Percentiles rank a stretch among this genome's conserved stretches.
phyloP scores from a whole-genome alignment of 2,888 invertebrate species.

The Eilema griseolum region DNA sequence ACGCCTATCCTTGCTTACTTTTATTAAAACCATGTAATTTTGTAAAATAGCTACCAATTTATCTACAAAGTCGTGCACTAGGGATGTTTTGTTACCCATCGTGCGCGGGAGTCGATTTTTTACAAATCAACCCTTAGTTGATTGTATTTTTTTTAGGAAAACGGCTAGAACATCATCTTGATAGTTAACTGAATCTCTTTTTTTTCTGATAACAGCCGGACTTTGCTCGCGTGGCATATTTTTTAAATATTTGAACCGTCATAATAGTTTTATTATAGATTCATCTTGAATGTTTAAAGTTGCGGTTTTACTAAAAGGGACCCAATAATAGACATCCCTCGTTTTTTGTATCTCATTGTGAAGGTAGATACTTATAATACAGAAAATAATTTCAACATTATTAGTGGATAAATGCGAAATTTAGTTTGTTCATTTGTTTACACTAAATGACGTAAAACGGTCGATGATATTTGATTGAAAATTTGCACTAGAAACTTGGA shows the following conservation, averaged over 20 bases:
- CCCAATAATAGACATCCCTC: background rate
- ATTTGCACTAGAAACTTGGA: no score
- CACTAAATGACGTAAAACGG: background rate
- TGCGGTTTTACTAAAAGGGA: slow-evolving; percentile 14
- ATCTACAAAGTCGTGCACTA: slow-evolving; percentile 66
- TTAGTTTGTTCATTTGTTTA: background rate
- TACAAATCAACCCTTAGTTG: slow-evolving; percentile 42
- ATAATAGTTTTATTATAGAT: slow-evolving; percentile 36
- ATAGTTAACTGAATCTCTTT: slow-evolving; percentile 36
- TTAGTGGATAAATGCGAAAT: background rate
- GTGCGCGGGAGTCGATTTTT: slow-evolving; percentile 52
- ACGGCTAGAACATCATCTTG: slow-evolving; percentile 28
- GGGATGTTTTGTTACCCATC: slow-evolving; percentile 41
- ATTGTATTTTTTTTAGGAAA: slow-evolving; percentile 44
- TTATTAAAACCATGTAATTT: slow-evolving; percentile 78
- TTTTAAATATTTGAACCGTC: slow-evolving; percentile 8
- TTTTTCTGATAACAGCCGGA: slow-evolving; percentile 20
- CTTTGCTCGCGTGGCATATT: slow-evolving; percentile 44
- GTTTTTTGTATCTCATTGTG: background rate
- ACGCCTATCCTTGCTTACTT: slow-evolving; percentile 72
- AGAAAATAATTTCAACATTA: background rate
- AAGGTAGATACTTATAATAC: background rate
- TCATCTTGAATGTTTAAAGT: slow-evolving; percentile 20
- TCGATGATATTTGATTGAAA: background rate
- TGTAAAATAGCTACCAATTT: slow-evolving; percentile 74